Base-by-base conservation (phyloP, 1,140 invertebrate genomes). In the Euwallacea fornicatus region DNA sequence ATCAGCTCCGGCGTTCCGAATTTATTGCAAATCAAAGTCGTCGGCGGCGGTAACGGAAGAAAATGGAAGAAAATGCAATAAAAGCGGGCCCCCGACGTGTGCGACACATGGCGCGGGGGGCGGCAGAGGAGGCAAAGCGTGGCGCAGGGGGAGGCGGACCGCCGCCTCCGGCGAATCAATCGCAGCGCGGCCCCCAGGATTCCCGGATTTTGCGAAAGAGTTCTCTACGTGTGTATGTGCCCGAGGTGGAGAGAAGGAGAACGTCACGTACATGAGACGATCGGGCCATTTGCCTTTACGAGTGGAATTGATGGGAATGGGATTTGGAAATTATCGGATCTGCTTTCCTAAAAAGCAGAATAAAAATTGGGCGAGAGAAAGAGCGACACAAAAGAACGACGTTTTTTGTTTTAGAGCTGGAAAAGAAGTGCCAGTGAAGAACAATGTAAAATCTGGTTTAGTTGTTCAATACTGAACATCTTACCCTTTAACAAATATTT, bases 51-150 rank as follows among this genome's bases (percentile, higher is more conserved):
- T 58, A 58, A 58, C 55, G 66, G 66, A 67, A 67, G 66, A 69
- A 69, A 69, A 69, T 69, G 66, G 66, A 69, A 69, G 66, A 69
- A 69, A 69, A 69, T 69, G 66, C 66, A 69, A 69, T 69, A 69
- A 69, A 69, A 69, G 66, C 56, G 13, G 9, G 42, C 10, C 44
- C 33, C 41, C 66, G n/a, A 44, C 11, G 54, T 50, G 66, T 69
- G 66, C 66, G 66, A 69, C 66, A 69, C 66, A 69, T 69, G 66
- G 66, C 66, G 50, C 66, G 58, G 67, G 67, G 55, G 55, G 53
- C 67, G 33, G 58, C 44, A 58, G 15, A 50, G 13, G 41, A 50
- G 58, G 67, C 61, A 62, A 62, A 59, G 62, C 62, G 61, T 59
- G 67, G 58, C 59, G 58, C 55, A 59, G 66, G 56, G n/a, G 59